These are phyloP conservation scores for Himalopsyche japonica DNA, from an alignment of 2,888 invertebrate genomes.

Conservation along the genomic window DNA sequence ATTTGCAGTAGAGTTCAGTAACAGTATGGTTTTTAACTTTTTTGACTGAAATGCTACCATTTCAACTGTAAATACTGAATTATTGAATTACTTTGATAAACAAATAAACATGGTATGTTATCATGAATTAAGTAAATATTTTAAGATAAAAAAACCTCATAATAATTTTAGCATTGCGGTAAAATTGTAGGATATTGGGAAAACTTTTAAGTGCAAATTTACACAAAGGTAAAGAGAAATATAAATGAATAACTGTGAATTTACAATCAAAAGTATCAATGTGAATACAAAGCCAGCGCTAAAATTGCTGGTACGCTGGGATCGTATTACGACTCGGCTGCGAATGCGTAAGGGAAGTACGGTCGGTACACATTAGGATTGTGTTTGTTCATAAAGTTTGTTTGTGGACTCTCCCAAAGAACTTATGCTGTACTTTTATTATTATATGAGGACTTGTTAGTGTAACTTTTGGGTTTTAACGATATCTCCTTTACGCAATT, in stretches of 20 bases:
- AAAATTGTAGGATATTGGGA: neutral
- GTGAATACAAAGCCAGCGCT: neutral
- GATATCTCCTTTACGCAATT: neutral
- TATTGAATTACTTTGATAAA: no score
- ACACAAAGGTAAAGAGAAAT: neutral
- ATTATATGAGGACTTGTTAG: neutral
- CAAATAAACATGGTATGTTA: no score
- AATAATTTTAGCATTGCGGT: no score
- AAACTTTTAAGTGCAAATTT: constrained; percentile 5
- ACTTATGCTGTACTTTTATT: neutral
- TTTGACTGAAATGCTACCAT: no score
- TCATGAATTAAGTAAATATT: no score
- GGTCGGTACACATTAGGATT: neutral
- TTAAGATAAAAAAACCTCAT: no score
- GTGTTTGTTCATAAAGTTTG: neutral
- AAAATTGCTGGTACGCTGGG: neutral
- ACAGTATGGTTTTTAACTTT: no score
- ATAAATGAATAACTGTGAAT: neutral
- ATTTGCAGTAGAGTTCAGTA: no score
- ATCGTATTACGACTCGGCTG: neutral
- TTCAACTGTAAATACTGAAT: no score
- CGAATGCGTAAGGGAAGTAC: neutral
- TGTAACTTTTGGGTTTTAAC: neutral
- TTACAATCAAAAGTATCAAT: neutral
- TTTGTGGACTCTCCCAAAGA: neutral